Percentiles rank a stretch among this genome's conserved stretches.
phyloP scores from a whole-genome alignment of 2,113 vertebrate species.

The Laticauda laticaudata region DNA sequence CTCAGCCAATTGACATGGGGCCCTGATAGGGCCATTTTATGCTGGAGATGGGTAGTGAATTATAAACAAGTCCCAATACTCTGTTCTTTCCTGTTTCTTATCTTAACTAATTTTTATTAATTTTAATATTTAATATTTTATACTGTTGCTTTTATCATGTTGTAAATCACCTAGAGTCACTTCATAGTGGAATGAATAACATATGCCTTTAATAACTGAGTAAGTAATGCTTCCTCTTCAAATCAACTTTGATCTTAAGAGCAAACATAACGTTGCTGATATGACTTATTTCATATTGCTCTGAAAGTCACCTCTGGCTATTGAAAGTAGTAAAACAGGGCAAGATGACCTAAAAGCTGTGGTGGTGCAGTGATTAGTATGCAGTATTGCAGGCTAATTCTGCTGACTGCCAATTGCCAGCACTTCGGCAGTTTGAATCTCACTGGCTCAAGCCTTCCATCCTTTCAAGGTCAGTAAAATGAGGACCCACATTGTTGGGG shows the following conservation, averaged over 20 bases:
- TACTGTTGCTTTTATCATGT: neutral
- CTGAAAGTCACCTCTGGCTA: neutral
- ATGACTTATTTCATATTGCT: neutral
- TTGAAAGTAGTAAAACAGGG: neutral
- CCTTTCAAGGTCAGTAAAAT: no score
- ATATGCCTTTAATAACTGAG: neutral
- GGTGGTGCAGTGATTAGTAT: no score
- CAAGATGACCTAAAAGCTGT: neutral
- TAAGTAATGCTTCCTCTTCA: neutral
- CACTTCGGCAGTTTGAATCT: no score
- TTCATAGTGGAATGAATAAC: neutral
- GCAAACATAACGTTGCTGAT: neutral
- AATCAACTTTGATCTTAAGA: neutral
- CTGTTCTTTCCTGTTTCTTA: neutral
- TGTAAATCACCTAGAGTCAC: neutral
- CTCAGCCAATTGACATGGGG: neutral
- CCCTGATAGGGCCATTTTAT: neutral
- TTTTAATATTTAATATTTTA: neutral
- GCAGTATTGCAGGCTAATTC: neutral
- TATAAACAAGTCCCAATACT: neutral
- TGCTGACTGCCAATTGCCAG: no score
- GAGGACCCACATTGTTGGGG: no score
- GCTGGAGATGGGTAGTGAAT: neutral
- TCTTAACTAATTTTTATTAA: neutral
- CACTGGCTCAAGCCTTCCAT: no score